A percentile compares a stretch with the other conserved stretches of the same genome.
phyloP scores from a whole-genome alignment of 2,797 vertebrate species.

The Notolabrus celidotus region DNA sequence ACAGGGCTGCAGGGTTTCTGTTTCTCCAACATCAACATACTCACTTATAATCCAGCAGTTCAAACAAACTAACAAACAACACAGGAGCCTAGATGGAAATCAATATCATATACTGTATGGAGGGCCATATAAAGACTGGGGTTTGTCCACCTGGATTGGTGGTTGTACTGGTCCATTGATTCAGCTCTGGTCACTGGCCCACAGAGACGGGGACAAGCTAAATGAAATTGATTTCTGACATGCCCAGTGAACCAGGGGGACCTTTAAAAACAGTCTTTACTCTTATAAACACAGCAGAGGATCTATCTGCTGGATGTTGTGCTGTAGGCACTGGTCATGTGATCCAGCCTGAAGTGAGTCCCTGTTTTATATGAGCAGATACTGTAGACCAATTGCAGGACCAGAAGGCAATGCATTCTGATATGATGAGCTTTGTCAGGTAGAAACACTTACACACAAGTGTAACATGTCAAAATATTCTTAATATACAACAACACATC shows the following conservation, averaged over 20 bases:
- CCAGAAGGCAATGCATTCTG: too few species aligned
- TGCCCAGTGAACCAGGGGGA: slow-evolving; percentile 13
- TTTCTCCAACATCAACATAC: neutral
- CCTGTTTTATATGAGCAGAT: too few species aligned
- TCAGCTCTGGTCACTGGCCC: slow-evolving; percentile 21
- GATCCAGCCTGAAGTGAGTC: too few species aligned
- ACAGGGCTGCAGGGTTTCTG: neutral
- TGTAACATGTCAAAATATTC: too few species aligned
- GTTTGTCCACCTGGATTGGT: slow-evolving; percentile 6
- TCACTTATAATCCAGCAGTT: neutral
- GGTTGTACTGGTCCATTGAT: slow-evolving; percentile 16
- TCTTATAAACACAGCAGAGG: neutral
- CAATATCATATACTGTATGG: slow-evolving; percentile 24
- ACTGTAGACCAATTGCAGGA: too few species aligned
- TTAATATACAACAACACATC: too few species aligned
- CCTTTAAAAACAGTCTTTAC: slow-evolving; percentile 28
- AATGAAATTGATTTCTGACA: slow-evolving; percentile 39
- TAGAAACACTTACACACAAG: too few species aligned
- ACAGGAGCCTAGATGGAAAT: slow-evolving; percentile 31
- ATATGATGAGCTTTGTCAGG: too few species aligned
- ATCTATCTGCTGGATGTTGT: slow-evolving; percentile 1
- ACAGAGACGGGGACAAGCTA: slow-evolving; percentile 18
- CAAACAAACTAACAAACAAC: neutral
- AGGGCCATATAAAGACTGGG: slow-evolving; percentile 3
- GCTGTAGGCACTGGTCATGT: neutral